phyloP scores from a whole-genome alignment of 2,113 vertebrate genomes.

The Terrapene triunguis region DNA sequence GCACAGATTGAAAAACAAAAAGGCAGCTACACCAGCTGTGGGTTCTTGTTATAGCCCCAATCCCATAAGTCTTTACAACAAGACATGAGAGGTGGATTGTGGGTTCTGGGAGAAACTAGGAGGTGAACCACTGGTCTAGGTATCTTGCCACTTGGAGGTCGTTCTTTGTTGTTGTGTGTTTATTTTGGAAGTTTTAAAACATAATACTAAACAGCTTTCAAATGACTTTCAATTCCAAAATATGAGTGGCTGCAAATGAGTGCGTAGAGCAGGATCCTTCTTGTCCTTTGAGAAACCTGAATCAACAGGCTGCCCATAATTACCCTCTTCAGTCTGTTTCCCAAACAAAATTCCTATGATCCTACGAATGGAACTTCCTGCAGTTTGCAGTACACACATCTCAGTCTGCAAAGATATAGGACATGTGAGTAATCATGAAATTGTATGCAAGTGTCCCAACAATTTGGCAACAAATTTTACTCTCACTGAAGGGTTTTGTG shows the following conservation, averaged over 20 bases:
- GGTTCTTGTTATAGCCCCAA: background rate
- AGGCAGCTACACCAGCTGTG: background rate
- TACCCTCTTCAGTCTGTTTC: background rate
- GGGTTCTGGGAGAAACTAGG: background rate
- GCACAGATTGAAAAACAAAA: background rate
- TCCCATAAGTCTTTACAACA: background rate
- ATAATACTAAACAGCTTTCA: background rate
- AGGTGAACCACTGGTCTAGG: background rate
- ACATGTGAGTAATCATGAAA: background rate
- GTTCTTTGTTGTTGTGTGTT: background rate
- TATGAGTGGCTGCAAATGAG: background rate
- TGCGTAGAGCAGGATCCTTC: background rate
- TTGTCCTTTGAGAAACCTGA: background rate
- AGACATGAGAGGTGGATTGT: fast-evolving
- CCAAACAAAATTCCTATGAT: fast-evolving
- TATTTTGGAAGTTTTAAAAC: background rate
- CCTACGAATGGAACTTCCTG: background rate
- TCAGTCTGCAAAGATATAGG: background rate
- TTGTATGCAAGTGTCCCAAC: background rate
- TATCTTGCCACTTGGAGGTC: too few species aligned
- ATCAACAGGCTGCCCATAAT: background rate
- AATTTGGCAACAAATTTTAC: background rate
- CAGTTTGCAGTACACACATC: background rate
- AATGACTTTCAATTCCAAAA: background rate
- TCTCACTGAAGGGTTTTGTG: background rate